These are phyloP conservation scores for Zaprionus capensis DNA, from an alignment of 1,140 invertebrate genomes.

Conservation along the genomic window DNA sequence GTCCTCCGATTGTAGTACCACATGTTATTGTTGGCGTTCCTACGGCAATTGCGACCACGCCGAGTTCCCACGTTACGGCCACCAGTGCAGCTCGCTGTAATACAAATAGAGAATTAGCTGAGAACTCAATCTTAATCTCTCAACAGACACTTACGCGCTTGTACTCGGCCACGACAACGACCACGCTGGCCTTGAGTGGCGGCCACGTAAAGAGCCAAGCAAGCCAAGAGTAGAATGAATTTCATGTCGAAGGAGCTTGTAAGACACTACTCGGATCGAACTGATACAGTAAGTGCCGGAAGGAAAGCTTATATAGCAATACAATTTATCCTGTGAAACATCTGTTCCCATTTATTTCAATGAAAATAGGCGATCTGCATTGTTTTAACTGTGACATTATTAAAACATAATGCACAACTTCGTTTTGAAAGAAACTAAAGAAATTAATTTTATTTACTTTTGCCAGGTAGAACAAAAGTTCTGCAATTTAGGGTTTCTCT, in stretches of 20 bases:
- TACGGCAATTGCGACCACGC: not conserved
- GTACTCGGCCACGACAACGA: conserved; percentile 4
- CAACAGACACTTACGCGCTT: not conserved
- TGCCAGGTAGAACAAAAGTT: not conserved
- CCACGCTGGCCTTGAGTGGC: conserved; percentile 1
- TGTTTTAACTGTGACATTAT: not conserved
- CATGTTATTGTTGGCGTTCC: conserved; percentile 2
- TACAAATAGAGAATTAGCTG: not conserved
- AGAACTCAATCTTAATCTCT: not conserved
- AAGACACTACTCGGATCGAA: not conserved
- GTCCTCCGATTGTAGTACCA: not conserved
- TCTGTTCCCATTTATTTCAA: not conserved
- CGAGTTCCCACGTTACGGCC: not conserved
- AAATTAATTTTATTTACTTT: not conserved
- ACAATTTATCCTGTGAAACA: not conserved
- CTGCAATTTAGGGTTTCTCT: too few species aligned
- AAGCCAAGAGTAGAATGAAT: conserved; percentile 18
- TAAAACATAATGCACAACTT: not conserved
- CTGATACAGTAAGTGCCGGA: not conserved
- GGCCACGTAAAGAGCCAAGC: conserved; percentile 8
- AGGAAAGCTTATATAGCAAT: conserved; percentile 8
- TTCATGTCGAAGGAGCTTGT: conserved; percentile 7
- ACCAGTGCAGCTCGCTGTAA: not conserved
- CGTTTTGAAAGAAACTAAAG: not conserved
- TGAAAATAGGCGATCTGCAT: not conserved